Conservation (phyloP, 2,797 vertebrate species). For the Passerculus sandwichensis region DNA sequence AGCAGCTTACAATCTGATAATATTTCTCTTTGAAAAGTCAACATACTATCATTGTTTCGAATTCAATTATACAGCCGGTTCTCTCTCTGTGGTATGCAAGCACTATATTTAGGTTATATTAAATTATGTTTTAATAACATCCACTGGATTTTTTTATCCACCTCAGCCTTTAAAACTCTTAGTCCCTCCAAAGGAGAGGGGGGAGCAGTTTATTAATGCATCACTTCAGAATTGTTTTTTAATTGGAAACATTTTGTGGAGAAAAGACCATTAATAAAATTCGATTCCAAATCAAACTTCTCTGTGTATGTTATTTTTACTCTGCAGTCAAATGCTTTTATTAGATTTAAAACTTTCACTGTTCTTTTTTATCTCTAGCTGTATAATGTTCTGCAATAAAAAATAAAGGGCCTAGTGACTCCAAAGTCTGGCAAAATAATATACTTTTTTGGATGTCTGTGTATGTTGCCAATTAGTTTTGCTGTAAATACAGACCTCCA, state of each 20-base stretch:
- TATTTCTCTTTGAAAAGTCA: constrained; percentile 73
- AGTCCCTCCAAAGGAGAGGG: constrained; percentile 62
- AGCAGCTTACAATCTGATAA: constrained; percentile 68
- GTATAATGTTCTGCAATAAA: constrained; percentile 82
- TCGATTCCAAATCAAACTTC: constrained; percentile 80
- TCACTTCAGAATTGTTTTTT: constrained; percentile 80
- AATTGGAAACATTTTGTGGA: constrained; percentile 83
- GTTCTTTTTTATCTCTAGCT: constrained; percentile 81
- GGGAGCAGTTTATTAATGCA: constrained; percentile 77
- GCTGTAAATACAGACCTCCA: constrained; percentile 97
- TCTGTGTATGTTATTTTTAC: constrained; percentile 82
- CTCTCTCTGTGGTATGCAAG: constrained; percentile 47
- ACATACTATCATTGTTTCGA: constrained; percentile 64
- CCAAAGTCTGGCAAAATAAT: constrained; percentile 85
- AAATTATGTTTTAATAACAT: constrained; percentile 72
- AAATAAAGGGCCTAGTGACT: constrained; percentile 72
- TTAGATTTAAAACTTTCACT: constrained; percentile 85
- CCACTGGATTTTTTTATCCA: constrained; percentile 67
- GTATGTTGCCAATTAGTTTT: constrained; percentile 99
- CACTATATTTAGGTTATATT: constrained; percentile 67
- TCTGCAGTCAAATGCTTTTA: constrained; percentile 83
- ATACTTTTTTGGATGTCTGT: constrained; percentile 85
- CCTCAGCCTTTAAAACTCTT: constrained; percentile 69
- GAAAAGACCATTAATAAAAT: constrained; percentile 82
- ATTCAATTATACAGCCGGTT: constrained; percentile 55